These are phyloP conservation scores for Crocodylus rhombifer DNA, from an alignment of 2,797 vertebrate species.

Conservation along the genomic window DNA sequence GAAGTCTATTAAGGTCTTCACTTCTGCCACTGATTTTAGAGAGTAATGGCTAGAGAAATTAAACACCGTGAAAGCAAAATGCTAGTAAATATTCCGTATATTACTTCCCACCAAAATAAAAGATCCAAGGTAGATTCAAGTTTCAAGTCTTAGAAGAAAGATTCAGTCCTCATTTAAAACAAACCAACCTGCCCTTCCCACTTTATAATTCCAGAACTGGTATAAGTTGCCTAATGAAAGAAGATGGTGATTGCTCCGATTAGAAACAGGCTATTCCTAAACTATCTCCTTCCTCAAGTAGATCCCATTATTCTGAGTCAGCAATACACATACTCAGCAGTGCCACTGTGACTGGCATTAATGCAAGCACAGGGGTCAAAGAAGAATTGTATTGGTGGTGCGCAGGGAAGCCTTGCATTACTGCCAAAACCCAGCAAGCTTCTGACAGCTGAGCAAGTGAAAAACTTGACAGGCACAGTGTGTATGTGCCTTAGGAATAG, in stretches of 20 bases:
- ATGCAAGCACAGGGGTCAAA: background rate
- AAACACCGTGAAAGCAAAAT: no score
- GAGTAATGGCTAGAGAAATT: no score
- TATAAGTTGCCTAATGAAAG: background rate
- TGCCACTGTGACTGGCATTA: background rate
- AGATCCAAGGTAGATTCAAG: background rate
- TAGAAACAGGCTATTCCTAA: background rate
- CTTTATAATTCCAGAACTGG: background rate
- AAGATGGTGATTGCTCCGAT: background rate
- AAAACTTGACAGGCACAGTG: background rate
- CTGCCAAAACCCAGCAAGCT: background rate
- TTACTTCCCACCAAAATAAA: background rate
- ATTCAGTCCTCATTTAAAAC: background rate
- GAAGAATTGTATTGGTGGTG: fast-evolving
- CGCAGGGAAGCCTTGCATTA: background rate
- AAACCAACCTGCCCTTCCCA: background rate
- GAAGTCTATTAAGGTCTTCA: no score
- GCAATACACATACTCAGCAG: background rate
- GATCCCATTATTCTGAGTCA: background rate
- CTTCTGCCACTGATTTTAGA: no score
- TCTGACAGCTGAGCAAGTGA: background rate
- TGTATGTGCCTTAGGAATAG: background rate
- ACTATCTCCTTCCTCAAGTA: background rate
- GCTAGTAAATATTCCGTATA: no score
- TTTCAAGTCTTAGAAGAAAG: background rate